These are phyloP conservation scores for Melanostoma mellinum DNA, from an alignment of 2,888 invertebrate species.

Conservation along the genomic window DNA sequence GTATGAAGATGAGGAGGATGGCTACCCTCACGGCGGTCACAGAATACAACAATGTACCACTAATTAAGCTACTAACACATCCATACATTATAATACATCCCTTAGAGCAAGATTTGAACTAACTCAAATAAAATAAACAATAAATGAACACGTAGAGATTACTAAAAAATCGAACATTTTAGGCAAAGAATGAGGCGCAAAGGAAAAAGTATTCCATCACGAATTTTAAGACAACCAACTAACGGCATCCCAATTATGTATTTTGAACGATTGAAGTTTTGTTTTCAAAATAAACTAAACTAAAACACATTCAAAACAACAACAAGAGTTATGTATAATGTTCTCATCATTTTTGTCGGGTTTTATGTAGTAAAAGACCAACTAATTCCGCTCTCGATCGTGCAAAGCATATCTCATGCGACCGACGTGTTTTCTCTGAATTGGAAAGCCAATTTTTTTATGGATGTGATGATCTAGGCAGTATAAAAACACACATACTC, in stretches of 20 bases:
- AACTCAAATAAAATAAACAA: conserved; percentile 55
- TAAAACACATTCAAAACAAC: conserved; percentile 41
- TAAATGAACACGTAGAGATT: conserved; percentile 56
- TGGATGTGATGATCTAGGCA: conserved; percentile 55
- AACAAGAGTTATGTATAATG: conserved; percentile 6
- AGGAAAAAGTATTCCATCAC: conserved; percentile 38
- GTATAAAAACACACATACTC: conserved; percentile 39
- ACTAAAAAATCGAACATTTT: conserved; percentile 26
- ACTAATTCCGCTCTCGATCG: conserved; percentile 17
- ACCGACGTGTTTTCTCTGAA: conserved; percentile 25
- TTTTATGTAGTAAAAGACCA: too few species aligned
- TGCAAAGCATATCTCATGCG: conserved; percentile 1
- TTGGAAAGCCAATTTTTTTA: conserved; percentile 39
- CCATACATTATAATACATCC: conserved; percentile 72
- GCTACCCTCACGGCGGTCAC: conserved; percentile 84
- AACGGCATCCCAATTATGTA: background rate
- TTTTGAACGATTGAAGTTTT: conserved; percentile 42
- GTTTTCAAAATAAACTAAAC: conserved; percentile 68
- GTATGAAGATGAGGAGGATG: conserved; percentile 92
- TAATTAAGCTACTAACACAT: conserved; percentile 83
- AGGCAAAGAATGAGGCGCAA: conserved; percentile 7
- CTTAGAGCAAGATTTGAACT: conserved; percentile 70
- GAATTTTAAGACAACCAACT: conserved; percentile 28
- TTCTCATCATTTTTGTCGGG: conserved; percentile 4
- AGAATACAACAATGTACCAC: conserved; percentile 91